Evolutionary conservation across 1,140 invertebrate species (phyloP).

Genomic region (Rhyzopertha dominica): DNA sequence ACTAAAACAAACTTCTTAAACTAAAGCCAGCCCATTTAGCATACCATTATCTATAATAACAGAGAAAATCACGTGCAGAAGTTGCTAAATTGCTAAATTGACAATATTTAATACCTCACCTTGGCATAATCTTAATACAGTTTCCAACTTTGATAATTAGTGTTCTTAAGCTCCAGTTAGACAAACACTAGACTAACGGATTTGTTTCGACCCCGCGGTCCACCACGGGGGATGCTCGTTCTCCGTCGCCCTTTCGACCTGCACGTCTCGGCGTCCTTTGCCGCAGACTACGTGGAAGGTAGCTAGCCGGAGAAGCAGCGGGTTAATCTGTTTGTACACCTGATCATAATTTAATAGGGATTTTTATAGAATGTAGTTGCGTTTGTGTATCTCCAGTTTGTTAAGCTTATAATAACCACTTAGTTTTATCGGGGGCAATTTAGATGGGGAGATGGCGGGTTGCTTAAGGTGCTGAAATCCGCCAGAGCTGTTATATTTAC

Average conservation of each 20-base stretch:
- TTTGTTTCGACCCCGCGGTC: slow-evolving; percentile 18
- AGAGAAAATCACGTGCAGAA: slow-evolving; percentile 34
- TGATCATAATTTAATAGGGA: slow-evolving; percentile 18
- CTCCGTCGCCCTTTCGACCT: no score
- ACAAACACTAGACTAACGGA: slow-evolving; percentile 38
- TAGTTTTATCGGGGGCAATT: no score
- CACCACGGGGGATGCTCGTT: no score
- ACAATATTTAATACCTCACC: slow-evolving; percentile 38
- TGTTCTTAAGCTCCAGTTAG: slow-evolving; percentile 41
- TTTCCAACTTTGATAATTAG: slow-evolving; percentile 43
- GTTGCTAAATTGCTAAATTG: slow-evolving; percentile 38
- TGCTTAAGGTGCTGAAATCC: no score
- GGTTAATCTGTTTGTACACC: slow-evolving; percentile 20
- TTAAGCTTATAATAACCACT: no score
- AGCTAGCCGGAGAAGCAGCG: slow-evolving; percentile 8
- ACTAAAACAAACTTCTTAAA: slow-evolving; percentile 33
- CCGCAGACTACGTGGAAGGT: no score
- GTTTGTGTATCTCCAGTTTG: slow-evolving; percentile 7
- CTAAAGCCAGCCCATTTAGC: slow-evolving; percentile 41
- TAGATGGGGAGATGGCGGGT: no score
- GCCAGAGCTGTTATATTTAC: no score
- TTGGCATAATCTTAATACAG: slow-evolving; percentile 42
- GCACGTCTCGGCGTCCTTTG: no score
- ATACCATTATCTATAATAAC: slow-evolving; percentile 42
- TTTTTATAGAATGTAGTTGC: slow-evolving; percentile 13